Evolutionary conservation across 1,140 invertebrate genomes (phyloP).

Genomic region (Drosophila pectinifera): DNA sequence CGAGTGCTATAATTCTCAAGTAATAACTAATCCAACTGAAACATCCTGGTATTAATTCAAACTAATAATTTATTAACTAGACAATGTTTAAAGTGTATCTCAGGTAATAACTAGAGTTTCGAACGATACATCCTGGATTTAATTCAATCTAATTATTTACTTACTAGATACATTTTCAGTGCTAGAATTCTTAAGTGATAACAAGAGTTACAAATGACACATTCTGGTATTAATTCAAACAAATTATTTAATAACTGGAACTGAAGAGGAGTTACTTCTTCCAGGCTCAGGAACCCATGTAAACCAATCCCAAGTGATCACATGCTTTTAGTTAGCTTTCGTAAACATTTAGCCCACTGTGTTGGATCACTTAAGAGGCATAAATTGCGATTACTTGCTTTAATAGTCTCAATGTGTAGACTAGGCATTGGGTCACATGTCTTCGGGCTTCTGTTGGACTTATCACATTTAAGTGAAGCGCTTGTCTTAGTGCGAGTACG

Average conservation of each 20-base stretch:
- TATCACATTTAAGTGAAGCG: conserved; percentile 27
- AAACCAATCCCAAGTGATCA: background rate
- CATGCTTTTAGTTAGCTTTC: background rate
- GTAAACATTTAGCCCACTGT: conserved; percentile 45
- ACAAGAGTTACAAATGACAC: too few species aligned
- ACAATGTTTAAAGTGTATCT: too few species aligned
- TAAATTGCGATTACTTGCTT: conserved; percentile 72
- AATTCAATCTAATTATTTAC: too few species aligned
- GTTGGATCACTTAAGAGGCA: conserved; percentile 66
- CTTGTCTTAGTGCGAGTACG: conserved; percentile 16
- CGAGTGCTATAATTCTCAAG: background rate
- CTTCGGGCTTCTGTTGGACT: conserved; percentile 29
- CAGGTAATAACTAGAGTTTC: too few species aligned
- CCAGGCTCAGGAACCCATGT: background rate
- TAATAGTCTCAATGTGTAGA: conserved; percentile 66
- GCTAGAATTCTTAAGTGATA: too few species aligned
- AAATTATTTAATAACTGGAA: background rate
- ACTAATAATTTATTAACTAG: too few species aligned
- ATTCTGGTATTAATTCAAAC: background rate
- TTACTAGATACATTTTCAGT: too few species aligned
- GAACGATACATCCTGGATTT: too few species aligned
- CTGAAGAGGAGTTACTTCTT: background rate
- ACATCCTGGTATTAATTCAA: too few species aligned
- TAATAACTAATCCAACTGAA: too few species aligned
- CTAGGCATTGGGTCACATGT: conserved; percentile 53